These are phyloP conservation scores for Hesperia comma DNA, from an alignment of 2,888 invertebrate species.

Conservation along the genomic window DNA sequence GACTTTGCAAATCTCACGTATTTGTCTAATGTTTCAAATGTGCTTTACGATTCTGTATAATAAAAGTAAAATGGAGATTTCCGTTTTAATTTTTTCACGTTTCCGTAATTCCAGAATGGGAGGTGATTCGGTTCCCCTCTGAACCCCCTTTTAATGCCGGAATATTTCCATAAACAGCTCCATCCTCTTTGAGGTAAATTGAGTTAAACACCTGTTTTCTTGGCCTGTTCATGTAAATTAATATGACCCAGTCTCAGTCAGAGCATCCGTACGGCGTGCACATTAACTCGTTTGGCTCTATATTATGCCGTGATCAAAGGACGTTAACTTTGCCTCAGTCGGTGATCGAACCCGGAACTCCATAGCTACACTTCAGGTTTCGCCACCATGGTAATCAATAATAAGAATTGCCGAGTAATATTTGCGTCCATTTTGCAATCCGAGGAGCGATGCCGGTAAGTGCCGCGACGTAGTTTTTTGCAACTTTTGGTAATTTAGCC, in stretches of 20 bases:
- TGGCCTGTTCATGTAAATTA: background rate
- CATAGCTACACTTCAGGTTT: background rate
- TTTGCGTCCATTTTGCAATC: background rate
- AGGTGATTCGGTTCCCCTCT: too few relatives aligned
- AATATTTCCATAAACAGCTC: background rate
- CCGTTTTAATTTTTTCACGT: too few relatives aligned
- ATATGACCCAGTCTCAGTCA: background rate
- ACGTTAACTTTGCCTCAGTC: background rate
- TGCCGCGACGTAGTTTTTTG: too few relatives aligned
- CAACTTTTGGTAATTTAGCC: too few relatives aligned
- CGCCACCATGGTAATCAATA: background rate
- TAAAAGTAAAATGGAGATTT: too few relatives aligned
- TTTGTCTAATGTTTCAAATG: too few relatives aligned
- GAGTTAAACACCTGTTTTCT: background rate
- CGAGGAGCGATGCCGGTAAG: too few relatives aligned
- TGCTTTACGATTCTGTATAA: too few relatives aligned
- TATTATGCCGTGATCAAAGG: background rate
- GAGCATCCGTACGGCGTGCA: too few relatives aligned
- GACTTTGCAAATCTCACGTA: too few relatives aligned
- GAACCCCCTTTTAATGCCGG: background rate
- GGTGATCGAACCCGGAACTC: background rate
- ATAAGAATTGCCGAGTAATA: background rate
- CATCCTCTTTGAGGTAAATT: conserved; percentile 5
- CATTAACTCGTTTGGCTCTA: background rate
- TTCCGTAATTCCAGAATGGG: too few relatives aligned